Base-by-base conservation (phyloP, 2,888 invertebrate genomes). In the Choreutis nemorana region DNA sequence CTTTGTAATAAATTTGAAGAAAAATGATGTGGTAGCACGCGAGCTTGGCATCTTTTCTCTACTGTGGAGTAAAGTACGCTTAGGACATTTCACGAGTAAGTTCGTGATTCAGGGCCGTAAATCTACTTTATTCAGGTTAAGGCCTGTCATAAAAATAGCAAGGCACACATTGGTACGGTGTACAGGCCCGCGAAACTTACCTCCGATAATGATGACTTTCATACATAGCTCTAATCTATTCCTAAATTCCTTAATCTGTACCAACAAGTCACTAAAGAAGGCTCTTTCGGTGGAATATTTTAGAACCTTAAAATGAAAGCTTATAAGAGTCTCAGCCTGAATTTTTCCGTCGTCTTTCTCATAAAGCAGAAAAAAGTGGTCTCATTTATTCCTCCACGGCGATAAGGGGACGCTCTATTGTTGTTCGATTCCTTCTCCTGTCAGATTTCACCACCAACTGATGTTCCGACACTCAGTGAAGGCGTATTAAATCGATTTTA, bases 331-430 rank as follows among this genome's bases (percentile, higher is more conserved):
- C 51, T 55, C 46, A 42, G 49, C 50, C 48, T 48, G 55, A 55
- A n/a, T n/a, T n/a, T n/a, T n/a, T n/a, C n/a, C n/a, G n/a, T n/a
- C n/a, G n/a, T n/a, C 53, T 58, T 40, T 44, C 45, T 53, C 51
- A 49, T 53, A 55, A 56, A 61, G 45, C 45, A 57, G 54, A 52
- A 62, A 67, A 30, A 68, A 61, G 53, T 61, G 53, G 48, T 57
- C 55, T 57, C 61, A 62, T 70, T 71, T 67, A 70, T 72, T 70
- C 66, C 42, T 55, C 59, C 60, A 50, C 60, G 54, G 57, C 60
- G 70, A 70, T 70, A 70, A 67, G 61, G 13, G 13, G 52, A 48
- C 40, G 48, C 47, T 44, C 49, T 49, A 62, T 65, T 68, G 68
- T 66, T 51, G 50, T 42, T 44, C 45, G 43, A 40, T 49, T 50